Evolutionary conservation across 1,140 invertebrate genomes (phyloP), one percentile per base, ranked within the genome.

Genomic region (Armadillidium nasatum): DNA sequence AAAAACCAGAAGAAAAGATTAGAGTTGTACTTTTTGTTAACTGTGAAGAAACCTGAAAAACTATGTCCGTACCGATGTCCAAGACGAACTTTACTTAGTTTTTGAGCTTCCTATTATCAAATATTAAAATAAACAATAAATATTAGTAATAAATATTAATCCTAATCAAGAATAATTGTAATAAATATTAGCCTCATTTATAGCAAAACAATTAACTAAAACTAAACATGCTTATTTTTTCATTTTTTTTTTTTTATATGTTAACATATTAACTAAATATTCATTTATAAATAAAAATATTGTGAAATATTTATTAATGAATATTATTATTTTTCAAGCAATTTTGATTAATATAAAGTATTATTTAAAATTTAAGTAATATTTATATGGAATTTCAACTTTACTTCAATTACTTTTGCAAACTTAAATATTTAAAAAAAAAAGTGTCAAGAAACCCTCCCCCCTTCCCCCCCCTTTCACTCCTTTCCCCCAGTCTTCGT

Each of bases 1-100:
- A 94, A 95, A 82, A 93, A 95, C 93, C 93, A 95, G 84, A 94
- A 94, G 85, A 93, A 95, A 79, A 94, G 87, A 83, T 94, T 94
- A 0, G 92, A 92, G 81, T 93, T 90, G 82, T 87, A 91, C 60
- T 88, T 82, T 79, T 90, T 88, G 81, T 94, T 91, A 4, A 94
- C 91, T 0, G 91, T 93, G 10, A 93, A 84, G 81, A 88, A 92
- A 0, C 91, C 91, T 50, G 90, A 87, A 83, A 91, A 89, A 82
- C 88, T 89, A 44, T 80, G 76, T 0, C 74, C 76, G 21, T 73
- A 22, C 21, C 73, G 74, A 75, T 80, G 72, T 19, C 74, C 74
- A 15, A 80, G 33, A 21, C 44, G 23, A 19, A 80, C 79, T 10
- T 71, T 73, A 46, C 79, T 80, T 43, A 78, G 46, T 4, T 19